These are phyloP conservation scores for Mustelus asterias DNA, from an alignment of 2,113 vertebrate genomes.

Conservation along the genomic window DNA sequence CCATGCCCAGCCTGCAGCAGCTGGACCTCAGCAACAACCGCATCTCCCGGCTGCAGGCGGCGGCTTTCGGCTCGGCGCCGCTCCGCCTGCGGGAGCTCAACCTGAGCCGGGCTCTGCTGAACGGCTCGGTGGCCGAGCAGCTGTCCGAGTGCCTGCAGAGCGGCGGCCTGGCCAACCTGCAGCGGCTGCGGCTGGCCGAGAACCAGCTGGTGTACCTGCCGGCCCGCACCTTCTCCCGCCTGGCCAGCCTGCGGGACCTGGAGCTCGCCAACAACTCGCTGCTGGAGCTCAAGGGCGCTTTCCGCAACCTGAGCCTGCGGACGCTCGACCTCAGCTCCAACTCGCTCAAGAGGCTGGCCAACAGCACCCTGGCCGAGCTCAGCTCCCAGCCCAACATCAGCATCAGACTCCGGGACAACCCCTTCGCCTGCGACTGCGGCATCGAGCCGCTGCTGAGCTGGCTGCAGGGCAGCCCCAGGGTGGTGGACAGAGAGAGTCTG, in stretches of 20 bases:
- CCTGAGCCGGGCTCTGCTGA: slow-evolving; percentile 51
- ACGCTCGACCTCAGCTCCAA: slow-evolving; percentile 79
- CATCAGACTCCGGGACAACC: slow-evolving; percentile 63
- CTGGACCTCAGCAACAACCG: slow-evolving; percentile 83
- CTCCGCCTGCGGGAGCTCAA: slow-evolving; percentile 63
- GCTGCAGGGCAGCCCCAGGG: slow-evolving; percentile 67
- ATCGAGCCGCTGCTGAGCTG: slow-evolving; percentile 69
- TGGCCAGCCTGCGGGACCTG: slow-evolving; percentile 61
- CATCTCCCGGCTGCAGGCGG: slow-evolving; percentile 56
- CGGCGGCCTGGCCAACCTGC: slow-evolving; percentile 56
- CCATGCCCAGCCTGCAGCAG: slow-evolving; percentile 66
- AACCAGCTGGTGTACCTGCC: slow-evolving; percentile 71
- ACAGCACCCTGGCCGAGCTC: slow-evolving; percentile 57
- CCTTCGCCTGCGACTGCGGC: slow-evolving; percentile 80
- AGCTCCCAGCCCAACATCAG: slow-evolving; percentile 44
- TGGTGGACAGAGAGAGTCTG: slow-evolving; percentile 58
- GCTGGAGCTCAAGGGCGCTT: slow-evolving; percentile 59
- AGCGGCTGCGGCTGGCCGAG: slow-evolving; percentile 66
- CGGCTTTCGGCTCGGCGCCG: slow-evolving; percentile 55
- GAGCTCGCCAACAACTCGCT: slow-evolving; percentile 80
- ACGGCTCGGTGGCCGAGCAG: slow-evolving; percentile 46
- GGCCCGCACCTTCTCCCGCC: slow-evolving; percentile 49
- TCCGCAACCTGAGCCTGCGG: slow-evolving; percentile 57
- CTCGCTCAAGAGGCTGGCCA: slow-evolving; percentile 59
- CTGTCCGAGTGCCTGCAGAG: slow-evolving; percentile 53